Conservation (phyloP, 2,888 invertebrate genomes). For the Blastobasis adustella region DNA sequence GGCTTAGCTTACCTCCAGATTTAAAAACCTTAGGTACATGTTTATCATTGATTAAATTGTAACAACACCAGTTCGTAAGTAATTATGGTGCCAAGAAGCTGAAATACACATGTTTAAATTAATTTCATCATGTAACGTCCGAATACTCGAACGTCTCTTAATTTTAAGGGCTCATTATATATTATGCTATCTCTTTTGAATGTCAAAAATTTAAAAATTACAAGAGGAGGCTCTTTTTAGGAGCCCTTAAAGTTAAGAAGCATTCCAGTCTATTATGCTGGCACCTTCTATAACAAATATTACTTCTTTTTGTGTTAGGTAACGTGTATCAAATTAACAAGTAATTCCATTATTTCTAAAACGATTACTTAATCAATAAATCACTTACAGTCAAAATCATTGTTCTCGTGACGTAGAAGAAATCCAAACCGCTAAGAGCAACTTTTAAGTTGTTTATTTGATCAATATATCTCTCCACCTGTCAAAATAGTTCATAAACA, state of each 20-base stretch:
- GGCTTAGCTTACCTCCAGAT: no score
- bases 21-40: no score
- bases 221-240: background rate
- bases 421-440: conserved; percentile 76
- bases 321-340: background rate
- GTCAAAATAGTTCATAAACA: background rate
- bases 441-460: conserved; percentile 75
- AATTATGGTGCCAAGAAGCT: conserved; percentile 76
- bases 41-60: conserved; percentile 34
- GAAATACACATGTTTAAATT: conserved; percentile 16
- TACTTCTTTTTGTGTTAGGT: background rate
- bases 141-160: no score
- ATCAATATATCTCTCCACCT: conserved; percentile 76
- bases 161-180: background rate
- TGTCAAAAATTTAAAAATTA: background rate
- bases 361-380: background rate
- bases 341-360: background rate
- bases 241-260: background rate
- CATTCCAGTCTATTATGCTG: background rate
- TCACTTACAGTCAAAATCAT: conserved; percentile 71
- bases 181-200: no score
- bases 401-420: conserved; percentile 73
- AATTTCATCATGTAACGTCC: background rate
- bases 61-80: conserved; percentile 76
- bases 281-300: background rate